Evolutionary conservation across 2,797 vertebrate species (phyloP).

Genomic region (Pelobates cultripes): DNA sequence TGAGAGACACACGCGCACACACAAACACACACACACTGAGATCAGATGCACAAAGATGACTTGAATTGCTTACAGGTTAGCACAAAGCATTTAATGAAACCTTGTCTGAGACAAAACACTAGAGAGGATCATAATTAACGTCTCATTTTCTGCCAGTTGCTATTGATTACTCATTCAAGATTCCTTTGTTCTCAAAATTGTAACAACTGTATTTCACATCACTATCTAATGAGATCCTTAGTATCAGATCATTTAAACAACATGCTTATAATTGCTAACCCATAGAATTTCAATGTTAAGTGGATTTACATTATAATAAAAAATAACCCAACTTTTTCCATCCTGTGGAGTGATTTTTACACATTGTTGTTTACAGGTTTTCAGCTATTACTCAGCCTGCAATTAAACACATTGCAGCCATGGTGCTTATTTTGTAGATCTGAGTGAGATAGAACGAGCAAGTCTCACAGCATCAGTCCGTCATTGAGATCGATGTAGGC

Average conservation of each 20-base stretch:
- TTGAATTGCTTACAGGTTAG: conserved; percentile 73
- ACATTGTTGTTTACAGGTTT: conserved; percentile 32
- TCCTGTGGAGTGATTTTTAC: conserved; percentile 60
- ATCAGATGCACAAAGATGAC: conserved; percentile 69
- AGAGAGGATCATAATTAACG: conserved; percentile 77
- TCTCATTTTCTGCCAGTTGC: conserved; percentile 78
- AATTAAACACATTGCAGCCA: not conserved
- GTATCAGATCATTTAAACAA: conserved; percentile 74
- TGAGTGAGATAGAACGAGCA: too few relatives aligned
- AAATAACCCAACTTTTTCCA: conserved; percentile 60
- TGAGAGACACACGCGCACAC: conserved; percentile 35
- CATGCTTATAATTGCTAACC: conserved; percentile 74
- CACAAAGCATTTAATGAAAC: conserved; percentile 82
- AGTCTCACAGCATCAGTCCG: too few relatives aligned
- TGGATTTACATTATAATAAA: conserved; percentile 70
- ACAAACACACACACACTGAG: conserved; percentile 39
- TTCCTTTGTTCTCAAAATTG: conserved; percentile 77
- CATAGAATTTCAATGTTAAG: conserved; percentile 72
- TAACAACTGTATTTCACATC: conserved; percentile 74
- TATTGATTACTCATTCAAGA: conserved; percentile 83
- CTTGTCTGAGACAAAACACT: conserved; percentile 77
- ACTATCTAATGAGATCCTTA: conserved; percentile 78
- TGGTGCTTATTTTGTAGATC: too few relatives aligned
- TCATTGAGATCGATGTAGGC: too few relatives aligned
- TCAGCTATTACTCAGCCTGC: conserved; percentile 45